A percentile compares a stretch with the other conserved stretches of the same genome.
Conservation (phyloP, 2,113 vertebrate species). For the Petaurus breviceps region DNA sequence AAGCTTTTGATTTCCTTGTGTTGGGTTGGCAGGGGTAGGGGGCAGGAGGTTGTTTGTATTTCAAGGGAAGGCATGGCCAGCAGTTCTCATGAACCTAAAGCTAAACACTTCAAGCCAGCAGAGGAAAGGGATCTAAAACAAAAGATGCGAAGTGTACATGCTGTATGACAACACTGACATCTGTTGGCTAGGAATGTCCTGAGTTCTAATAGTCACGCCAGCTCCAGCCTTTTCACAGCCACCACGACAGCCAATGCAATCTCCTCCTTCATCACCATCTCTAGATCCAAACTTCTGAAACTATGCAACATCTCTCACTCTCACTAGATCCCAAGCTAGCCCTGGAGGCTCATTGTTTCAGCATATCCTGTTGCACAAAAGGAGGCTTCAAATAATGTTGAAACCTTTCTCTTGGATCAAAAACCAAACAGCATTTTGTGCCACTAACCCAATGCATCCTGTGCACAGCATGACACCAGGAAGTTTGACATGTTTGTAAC, state of each 20-base stretch:
- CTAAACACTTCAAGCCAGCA: conserved; percentile 25
- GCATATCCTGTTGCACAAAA: conserved; percentile 25
- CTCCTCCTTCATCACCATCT: not conserved
- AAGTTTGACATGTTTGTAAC: not conserved
- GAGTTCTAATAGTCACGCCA: not conserved
- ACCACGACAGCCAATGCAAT: conserved; percentile 8
- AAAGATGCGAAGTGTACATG: conserved; percentile 17
- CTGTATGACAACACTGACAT: conserved; percentile 82
- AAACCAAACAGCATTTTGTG: conserved; percentile 12
- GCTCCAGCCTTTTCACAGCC: not conserved
- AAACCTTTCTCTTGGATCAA: conserved; percentile 23
- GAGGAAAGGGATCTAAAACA: conserved; percentile 10
- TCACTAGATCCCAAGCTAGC: not conserved
- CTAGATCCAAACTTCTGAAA: not conserved
- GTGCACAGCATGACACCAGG: conserved; percentile 6
- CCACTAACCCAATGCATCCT: not conserved
- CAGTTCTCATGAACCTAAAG: conserved; percentile 45
- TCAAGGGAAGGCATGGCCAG: conserved; percentile 2
- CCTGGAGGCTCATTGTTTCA: not conserved
- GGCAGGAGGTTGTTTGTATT: not conserved
- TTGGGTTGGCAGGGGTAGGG: not conserved
- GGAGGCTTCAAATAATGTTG: conserved; percentile 12
- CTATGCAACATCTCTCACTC: not conserved
- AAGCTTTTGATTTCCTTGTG: conserved; percentile 36
- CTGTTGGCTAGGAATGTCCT: conserved; percentile 78